phyloP scores from a whole-genome alignment of 1,140 invertebrate genomes.

The Ruditapes philippinarum region DNA sequence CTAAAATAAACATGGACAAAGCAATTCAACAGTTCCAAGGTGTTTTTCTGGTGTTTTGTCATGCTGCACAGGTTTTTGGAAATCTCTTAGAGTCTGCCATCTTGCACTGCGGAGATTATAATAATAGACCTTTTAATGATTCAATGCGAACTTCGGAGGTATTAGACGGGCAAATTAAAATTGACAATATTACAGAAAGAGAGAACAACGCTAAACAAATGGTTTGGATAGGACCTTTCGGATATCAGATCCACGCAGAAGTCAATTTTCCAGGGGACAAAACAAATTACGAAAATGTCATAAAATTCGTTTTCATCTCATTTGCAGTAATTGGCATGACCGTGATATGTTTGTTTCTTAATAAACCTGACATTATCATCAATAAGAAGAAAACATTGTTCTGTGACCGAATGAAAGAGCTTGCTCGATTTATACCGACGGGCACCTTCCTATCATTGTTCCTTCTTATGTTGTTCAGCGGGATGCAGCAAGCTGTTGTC shows the following conservation, averaged over 20 bases:
- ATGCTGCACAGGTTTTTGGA: constrained; percentile 74
- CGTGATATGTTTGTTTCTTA: constrained; percentile 72
- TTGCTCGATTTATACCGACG: constrained; percentile 66
- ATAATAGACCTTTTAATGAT: constrained; percentile 34
- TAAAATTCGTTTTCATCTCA: constrained; percentile 73
- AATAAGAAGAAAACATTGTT: constrained; percentile 72
- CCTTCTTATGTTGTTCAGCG: constrained; percentile 75
- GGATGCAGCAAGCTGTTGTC: constrained; percentile 77
- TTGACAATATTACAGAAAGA: constrained; percentile 58
- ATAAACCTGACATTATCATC: constrained; percentile 77
- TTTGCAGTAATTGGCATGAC: constrained; percentile 71
- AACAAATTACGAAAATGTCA: constrained; percentile 63
- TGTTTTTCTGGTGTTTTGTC: constrained; percentile 76
- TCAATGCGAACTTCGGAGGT: neutral
- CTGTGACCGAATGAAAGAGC: constrained; percentile 68
- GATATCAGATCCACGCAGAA: constrained; percentile 61
- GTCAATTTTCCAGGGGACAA: constrained; percentile 37
- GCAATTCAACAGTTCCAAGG: constrained; percentile 75
- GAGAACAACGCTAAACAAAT: neutral
- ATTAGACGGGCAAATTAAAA: constrained; percentile 28
- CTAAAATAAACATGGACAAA: constrained; percentile 71
- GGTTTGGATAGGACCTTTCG: constrained; percentile 58
- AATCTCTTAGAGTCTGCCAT: constrained; percentile 72
- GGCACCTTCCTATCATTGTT: constrained; percentile 70
- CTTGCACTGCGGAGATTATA: constrained; percentile 59